Evolutionary conservation across 2,888 invertebrate species (phyloP).

Genomic region (Hydrotaea cyrtoneurina): DNA sequence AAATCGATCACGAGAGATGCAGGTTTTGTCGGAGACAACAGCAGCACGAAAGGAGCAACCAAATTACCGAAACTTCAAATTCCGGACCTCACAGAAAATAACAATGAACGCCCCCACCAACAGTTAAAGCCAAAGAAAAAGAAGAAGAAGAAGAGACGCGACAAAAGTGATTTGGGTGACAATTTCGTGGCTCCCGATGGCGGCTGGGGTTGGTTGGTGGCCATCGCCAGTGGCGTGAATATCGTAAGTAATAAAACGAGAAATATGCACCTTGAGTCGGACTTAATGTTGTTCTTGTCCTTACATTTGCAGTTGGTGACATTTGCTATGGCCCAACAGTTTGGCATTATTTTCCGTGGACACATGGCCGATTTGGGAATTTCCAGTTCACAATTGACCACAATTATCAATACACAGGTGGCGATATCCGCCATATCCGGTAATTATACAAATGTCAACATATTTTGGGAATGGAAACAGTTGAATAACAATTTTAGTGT

Average conservation of each 20-base stretch:
- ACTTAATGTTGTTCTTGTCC: neutral
- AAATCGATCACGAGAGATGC: slow-evolving; percentile 17
- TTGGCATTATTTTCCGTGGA: slow-evolving; percentile 86
- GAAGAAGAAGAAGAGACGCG: slow-evolving; percentile 76
- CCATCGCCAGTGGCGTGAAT: slow-evolving; percentile 86
- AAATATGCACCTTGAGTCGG: neutral
- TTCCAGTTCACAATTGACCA: slow-evolving; percentile 85
- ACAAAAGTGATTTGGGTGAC: slow-evolving; percentile 80
- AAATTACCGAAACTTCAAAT: slow-evolving; percentile 63
- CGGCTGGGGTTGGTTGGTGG: slow-evolving; percentile 88
- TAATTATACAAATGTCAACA: slow-evolving; percentile 75
- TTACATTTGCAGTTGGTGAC: slow-evolving; percentile 83
- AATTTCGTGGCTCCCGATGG: slow-evolving; percentile 88
- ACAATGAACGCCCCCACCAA: slow-evolving; percentile 37
- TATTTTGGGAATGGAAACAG: too few relatives aligned
- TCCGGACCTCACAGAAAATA: slow-evolving; percentile 61
- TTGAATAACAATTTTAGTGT: too few relatives aligned
- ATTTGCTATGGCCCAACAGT: slow-evolving; percentile 86
- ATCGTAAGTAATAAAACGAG: slow-evolving; percentile 84
- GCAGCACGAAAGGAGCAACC: slow-evolving; percentile 21
- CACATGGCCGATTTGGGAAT: slow-evolving; percentile 84
- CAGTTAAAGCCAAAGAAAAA: slow-evolving; percentile 28
- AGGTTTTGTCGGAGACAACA: neutral
- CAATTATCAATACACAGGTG: slow-evolving; percentile 87
- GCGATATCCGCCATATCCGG: slow-evolving; percentile 87